A percentile compares a stretch with the other conserved stretches of the same genome.
Evolutionary conservation across 2,797 vertebrate species (phyloP).

Genomic region (Crenichthys baileyi): DNA sequence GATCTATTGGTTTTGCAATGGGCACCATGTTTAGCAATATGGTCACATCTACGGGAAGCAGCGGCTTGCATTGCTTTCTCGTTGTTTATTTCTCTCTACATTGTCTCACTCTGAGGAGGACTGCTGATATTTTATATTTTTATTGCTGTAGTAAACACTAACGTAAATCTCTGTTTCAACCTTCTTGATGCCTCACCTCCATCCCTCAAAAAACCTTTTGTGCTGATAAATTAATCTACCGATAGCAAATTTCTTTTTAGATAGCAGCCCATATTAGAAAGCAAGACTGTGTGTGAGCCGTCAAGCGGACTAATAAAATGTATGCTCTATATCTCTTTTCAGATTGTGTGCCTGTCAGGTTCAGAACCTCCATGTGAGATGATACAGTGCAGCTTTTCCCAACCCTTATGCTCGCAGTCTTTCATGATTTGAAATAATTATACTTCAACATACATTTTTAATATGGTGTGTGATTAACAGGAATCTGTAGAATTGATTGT

Average conservation of each 20-base stretch:
- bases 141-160: constrained; percentile 12
- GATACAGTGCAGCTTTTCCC: neutral
- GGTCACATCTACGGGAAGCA: neutral
- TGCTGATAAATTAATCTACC: neutral
- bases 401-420: neutral
- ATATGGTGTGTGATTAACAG: neutral
- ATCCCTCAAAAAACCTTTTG: neutral
- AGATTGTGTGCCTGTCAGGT: neutral
- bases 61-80: neutral
- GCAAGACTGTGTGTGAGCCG: neutral
- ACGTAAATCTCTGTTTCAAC: constrained; percentile 2
- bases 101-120: constrained; percentile 8
- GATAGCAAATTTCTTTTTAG: neutral
- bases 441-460: neutral
- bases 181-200: constrained; percentile 6
- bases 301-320: neutral
- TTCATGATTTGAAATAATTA: too few relatives aligned
- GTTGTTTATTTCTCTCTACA: constrained; percentile 1
- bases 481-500: neutral
- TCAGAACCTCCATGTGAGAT: neutral
- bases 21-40: neutral
- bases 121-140: constrained; percentile 11
- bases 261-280: neutral
- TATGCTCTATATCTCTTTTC: neutral
- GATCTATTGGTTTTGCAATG: neutral